Percentiles rank a stretch among this genome's conserved stretches.
Evolutionary conservation across 2,888 invertebrate species (phyloP).

Genomic region (Standfussiana lucernea): DNA sequence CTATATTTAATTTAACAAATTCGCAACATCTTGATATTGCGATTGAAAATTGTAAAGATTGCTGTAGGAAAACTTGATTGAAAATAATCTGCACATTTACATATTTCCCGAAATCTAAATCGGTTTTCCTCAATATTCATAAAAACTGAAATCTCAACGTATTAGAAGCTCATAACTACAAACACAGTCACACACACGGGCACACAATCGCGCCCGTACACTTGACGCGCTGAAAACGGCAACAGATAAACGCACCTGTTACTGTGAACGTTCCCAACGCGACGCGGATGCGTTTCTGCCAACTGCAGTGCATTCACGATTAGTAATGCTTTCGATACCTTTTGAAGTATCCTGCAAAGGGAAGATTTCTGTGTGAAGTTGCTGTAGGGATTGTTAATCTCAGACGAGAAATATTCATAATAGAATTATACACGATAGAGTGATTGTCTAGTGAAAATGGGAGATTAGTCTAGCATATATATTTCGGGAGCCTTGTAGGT

Average conservation of each 20-base stretch:
- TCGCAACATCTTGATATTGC: not conserved
- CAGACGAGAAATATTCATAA: not conserved
- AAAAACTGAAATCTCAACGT: not conserved
- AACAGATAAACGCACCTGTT: constrained; percentile 53
- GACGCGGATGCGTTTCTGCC: constrained; percentile 34
- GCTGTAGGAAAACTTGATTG: not conserved
- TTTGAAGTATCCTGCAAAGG: not conserved
- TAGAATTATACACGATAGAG: not conserved
- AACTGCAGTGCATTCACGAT: constrained; percentile 38
- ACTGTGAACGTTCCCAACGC: constrained; percentile 22
- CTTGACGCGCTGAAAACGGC: constrained; percentile 35
- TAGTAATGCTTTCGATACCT: constrained; percentile 22
- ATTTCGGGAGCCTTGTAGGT: no score
- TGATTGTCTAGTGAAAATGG: no score
- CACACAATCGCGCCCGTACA: not conserved
- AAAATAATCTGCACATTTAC: not conserved
- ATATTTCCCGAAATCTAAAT: not conserved
- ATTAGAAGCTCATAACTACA: constrained; percentile 1
- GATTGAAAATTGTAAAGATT: not conserved
- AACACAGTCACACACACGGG: constrained; percentile 1
- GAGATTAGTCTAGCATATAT: no score
- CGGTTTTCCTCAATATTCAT: no score
- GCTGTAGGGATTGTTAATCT: not conserved
- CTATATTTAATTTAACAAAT: not conserved
- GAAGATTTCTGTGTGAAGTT: not conserved